phyloP scores from a whole-genome alignment of 2,113 vertebrate genomes.

The Microtus ochrogaster region DNA sequence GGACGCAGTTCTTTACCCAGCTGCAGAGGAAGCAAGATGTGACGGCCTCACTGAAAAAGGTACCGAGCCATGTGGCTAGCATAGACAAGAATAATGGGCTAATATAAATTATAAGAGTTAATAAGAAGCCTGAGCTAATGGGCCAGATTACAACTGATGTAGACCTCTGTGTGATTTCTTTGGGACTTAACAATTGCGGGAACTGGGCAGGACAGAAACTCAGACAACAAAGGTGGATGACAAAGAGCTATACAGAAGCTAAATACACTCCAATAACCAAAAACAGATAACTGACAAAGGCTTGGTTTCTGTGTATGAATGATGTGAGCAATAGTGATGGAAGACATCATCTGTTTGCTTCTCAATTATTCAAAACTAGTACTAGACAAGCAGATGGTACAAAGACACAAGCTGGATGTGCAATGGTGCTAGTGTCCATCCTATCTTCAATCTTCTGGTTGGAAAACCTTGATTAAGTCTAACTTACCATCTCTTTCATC shows the following conservation, averaged over 20 bases:
- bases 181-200: too few species aligned
- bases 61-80: too few species aligned
- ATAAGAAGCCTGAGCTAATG: too few species aligned
- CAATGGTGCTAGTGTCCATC: neutral
- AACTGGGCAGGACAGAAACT: too few species aligned
- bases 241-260: neutral
- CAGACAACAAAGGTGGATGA: too few species aligned
- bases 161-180: too few species aligned
- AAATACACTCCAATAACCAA: neutral
- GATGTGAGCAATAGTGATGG: neutral
- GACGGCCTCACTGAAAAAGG: too few species aligned
- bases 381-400: neutral
- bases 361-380: neutral
- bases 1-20: too few species aligned
- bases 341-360: neutral
- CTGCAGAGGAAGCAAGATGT: too few species aligned
- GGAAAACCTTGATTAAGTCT: neutral
- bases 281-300: neutral
- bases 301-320: neutral
- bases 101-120: too few species aligned
- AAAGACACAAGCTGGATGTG: neutral
- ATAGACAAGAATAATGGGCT: too few species aligned
- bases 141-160: too few species aligned
- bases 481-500: neutral
- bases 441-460: neutral